A percentile compares a stretch with the other conserved stretches of the same genome.
Evolutionary conservation across 2,888 invertebrate species (phyloP).

Genomic region (Cheiracanthium punctorium): DNA sequence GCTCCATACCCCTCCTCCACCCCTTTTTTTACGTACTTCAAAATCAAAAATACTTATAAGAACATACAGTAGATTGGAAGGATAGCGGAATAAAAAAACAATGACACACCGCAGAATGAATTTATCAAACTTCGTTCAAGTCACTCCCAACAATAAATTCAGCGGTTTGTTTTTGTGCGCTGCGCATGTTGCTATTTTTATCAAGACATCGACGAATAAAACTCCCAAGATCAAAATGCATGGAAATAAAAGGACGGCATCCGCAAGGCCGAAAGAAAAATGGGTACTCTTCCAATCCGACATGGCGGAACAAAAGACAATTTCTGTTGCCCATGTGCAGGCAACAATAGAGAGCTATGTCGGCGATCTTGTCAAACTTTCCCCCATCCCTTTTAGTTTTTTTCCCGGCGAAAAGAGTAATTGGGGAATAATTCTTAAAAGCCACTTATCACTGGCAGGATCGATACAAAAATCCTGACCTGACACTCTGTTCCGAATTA

Average conservation of each 20-base stretch:
- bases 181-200: slow-evolving; percentile 4
- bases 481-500: slow-evolving; percentile 61
- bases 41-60: too few species aligned
- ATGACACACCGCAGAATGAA: neutral
- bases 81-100: too few species aligned
- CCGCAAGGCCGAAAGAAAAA: slow-evolving; percentile 34
- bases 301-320: slow-evolving; percentile 61
- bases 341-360: slow-evolving; percentile 60
- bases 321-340: slow-evolving; percentile 53
- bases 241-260: slow-evolving; percentile 30
- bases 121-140: neutral
- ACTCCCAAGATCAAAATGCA: slow-evolving; percentile 2
- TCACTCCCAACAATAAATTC: slow-evolving; percentile 1
- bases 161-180: neutral
- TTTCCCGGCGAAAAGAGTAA: slow-evolving; percentile 56
- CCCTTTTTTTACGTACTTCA: too few species aligned
- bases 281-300: slow-evolving; percentile 38
- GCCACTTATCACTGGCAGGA: slow-evolving; percentile 64
- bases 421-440: slow-evolving; percentile 67
- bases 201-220: slow-evolving; percentile 3
- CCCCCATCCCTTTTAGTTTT: slow-evolving; percentile 39
- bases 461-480: slow-evolving; percentile 66
- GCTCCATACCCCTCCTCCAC: too few species aligned
- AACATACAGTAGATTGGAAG: too few species aligned
- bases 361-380: slow-evolving; percentile 62